Conservation (phyloP, 2,113 vertebrate species). For the Lophura nycthemera region DNA sequence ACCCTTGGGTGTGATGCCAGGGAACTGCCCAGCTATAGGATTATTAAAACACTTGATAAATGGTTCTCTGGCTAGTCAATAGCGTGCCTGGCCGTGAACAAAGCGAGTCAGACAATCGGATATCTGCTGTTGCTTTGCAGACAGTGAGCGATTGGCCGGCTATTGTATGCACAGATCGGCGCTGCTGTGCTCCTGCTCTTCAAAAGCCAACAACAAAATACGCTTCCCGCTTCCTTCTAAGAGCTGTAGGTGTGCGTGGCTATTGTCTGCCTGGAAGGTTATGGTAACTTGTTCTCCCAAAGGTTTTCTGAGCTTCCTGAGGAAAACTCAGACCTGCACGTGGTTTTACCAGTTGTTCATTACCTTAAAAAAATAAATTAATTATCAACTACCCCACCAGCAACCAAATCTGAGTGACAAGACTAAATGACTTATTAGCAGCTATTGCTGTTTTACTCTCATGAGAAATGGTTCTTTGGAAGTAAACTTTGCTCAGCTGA, state of each 20-base stretch:
- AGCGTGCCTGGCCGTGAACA: background rate
- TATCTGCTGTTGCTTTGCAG: background rate
- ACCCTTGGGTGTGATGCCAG: background rate
- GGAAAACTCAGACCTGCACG: fast-evolving
- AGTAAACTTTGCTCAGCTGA: fast-evolving
- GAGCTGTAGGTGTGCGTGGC: fast-evolving
- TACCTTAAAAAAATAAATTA: background rate
- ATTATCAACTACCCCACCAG: no score
- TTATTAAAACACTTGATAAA: background rate
- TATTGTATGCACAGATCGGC: fast-evolving
- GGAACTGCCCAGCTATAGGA: background rate
- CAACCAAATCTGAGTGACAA: fast-evolving
- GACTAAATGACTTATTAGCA: fast-evolving
- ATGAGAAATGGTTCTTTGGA: fast-evolving
- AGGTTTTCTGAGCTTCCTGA: background rate
- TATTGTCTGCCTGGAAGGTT: background rate
- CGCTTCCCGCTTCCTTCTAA: fast-evolving
- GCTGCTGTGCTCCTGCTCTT: fast-evolving
- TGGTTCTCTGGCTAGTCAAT: background rate
- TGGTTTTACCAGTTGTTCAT: background rate
- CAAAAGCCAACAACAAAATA: fast-evolving
- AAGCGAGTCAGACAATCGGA: background rate
- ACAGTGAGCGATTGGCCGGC: fast-evolving
- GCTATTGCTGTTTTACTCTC: fast-evolving
- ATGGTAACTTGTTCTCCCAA: background rate